Conservation (phyloP, 1,140 invertebrate species). For the Nautilus pompilius region DNA sequence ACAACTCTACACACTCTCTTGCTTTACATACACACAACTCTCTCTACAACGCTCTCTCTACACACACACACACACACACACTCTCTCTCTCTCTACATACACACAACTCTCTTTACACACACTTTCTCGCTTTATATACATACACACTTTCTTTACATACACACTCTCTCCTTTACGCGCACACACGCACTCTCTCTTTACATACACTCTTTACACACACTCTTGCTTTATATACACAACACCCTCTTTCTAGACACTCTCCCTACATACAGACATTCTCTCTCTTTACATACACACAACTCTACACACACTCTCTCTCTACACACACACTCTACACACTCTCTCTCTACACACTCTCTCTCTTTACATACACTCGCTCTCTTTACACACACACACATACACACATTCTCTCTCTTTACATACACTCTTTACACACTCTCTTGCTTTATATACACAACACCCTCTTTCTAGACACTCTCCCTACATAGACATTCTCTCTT, state of each 20-base stretch:
- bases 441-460: no score
- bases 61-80: slow-evolving; percentile 8
- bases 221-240: no score
- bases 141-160: no score
- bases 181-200: slow-evolving; percentile 4
- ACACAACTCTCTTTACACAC: no score
- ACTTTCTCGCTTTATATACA: no score
- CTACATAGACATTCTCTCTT: no score
- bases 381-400: background rate
- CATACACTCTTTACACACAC: no score
- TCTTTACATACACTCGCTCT: no score
- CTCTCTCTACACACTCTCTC: background rate
- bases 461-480: no score
- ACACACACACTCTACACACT: slow-evolving; percentile 5
- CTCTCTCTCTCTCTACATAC: slow-evolving; percentile 8
- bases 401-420: slow-evolving; percentile 5
- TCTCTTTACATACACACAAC: background rate
- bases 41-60: slow-evolving; percentile 11
- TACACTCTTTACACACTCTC: no score
- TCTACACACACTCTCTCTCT: slow-evolving; percentile 10
- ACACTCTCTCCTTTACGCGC: slow-evolving; percentile 2
- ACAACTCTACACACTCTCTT: background rate
- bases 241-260: no score
- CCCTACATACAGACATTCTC: no score
- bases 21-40: slow-evolving; percentile 1